These are phyloP conservation scores for Allophyes oxyacanthae DNA, from an alignment of 2,888 invertebrate species.

Conservation along the genomic window DNA sequence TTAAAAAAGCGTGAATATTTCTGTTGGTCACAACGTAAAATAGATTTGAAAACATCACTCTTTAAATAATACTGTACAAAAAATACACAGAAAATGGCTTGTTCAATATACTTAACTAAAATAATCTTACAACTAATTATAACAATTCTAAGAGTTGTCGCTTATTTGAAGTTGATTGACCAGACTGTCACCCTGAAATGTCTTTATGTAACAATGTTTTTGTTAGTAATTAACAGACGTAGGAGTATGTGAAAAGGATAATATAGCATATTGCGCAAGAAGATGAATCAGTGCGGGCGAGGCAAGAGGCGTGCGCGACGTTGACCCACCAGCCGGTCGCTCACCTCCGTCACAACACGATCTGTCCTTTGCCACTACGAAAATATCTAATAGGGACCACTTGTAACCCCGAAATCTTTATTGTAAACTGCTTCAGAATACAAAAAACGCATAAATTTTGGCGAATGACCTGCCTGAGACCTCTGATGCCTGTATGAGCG, in stretches of 20 bases:
- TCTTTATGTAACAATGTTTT: neutral
- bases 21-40: neutral
- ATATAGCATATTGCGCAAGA: constrained; percentile 66
- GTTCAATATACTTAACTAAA: no score
- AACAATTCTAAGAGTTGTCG: constrained; percentile 8
- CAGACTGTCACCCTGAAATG: constrained; percentile 19
- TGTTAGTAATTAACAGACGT: constrained; percentile 1
- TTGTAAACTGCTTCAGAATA: no score
- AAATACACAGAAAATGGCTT: neutral
- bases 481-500: neutral
- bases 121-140: neutral
- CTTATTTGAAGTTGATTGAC: constrained; percentile 23
- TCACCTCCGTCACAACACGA: constrained; percentile 71
- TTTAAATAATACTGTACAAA: neutral
- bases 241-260: constrained; percentile 34
- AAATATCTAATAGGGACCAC: constrained; percentile 15
- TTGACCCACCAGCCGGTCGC: constrained; percentile 81
- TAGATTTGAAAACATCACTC: neutral
- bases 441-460: neutral
- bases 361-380: constrained; percentile 33
- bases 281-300: constrained; percentile 67
- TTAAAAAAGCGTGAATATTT: neutral
- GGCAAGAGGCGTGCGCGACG: constrained; percentile 66
- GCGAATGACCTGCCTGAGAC: neutral
- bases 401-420: constrained; percentile 1